A percentile compares a stretch with the other conserved stretches of the same genome.
These are phyloP conservation scores for Sternarchorhynchus goeldii DNA, from an alignment of 2,797 vertebrate species.

Conservation along the genomic window DNA sequence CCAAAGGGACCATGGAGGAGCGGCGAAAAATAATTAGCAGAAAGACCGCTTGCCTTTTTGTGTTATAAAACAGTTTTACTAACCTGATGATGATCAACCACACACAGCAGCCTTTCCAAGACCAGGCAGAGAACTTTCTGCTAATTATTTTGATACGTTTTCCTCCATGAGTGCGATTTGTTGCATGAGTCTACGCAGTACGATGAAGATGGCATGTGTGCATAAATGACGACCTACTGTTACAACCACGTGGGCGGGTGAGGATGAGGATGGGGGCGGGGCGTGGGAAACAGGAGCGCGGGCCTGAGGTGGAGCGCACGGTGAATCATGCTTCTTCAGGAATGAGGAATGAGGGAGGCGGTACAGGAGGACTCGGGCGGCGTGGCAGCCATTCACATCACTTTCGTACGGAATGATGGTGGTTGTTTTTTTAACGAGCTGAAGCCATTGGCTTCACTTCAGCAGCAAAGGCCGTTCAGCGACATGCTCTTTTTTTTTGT, in stretches of 20 bases:
- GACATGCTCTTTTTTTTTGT: constrained; percentile 65
- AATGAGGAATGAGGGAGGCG: constrained; percentile 54
- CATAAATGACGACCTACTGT: constrained; percentile 36
- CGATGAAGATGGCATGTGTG: constrained; percentile 41
- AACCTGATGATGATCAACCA: neutral
- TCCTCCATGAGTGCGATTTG: constrained; percentile 49
- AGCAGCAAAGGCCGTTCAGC: constrained; percentile 58
- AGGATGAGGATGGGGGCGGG: constrained; percentile 37
- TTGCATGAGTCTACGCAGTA: constrained; percentile 7
- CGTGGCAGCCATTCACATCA: constrained; percentile 1
- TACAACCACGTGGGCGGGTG: constrained; percentile 29
- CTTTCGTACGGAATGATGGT: neutral
- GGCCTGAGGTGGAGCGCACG: constrained; percentile 7
- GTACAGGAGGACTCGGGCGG: constrained; percentile 19
- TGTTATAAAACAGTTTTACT: constrained; percentile 2
- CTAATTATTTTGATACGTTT: constrained; percentile 66
- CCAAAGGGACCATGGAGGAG: constrained; percentile 62
- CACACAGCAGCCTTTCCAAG: neutral
- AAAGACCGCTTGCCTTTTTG: constrained; percentile 53
- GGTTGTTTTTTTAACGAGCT: neutral
- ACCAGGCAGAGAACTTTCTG: constrained; percentile 53
- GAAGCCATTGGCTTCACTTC: constrained; percentile 41
- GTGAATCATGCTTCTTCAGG: constrained; percentile 50
- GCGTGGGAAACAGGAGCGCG: constrained; percentile 25
- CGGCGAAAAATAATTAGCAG: constrained; percentile 88